These are phyloP conservation scores for Neotragus pygmaeus DNA, from an alignment of 2,113 vertebrate species.

Conservation along the genomic window DNA sequence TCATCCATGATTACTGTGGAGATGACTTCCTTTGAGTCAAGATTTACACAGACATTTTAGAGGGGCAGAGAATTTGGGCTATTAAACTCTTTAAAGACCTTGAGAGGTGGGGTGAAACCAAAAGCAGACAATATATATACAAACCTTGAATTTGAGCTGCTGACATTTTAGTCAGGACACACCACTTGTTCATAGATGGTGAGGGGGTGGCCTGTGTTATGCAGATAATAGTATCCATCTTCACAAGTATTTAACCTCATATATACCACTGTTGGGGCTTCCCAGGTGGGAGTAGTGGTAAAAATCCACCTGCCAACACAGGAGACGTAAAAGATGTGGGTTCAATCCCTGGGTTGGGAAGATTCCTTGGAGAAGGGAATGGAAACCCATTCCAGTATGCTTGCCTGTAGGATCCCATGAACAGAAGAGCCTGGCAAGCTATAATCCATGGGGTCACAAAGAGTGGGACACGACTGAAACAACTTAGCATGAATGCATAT, in stretches of 20 bases:
- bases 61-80: not conserved
- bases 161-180: not conserved
- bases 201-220: too few species aligned
- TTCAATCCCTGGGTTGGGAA: not conserved
- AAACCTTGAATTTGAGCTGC: not conserved
- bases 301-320: not conserved
- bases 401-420: not conserved
- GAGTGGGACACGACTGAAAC: not conserved
- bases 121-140: not conserved
- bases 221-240: not conserved
- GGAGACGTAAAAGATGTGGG: not conserved
- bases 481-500: not conserved
- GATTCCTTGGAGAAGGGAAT: not conserved
- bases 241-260: not conserved
- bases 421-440: not conserved
- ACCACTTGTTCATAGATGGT: too few species aligned
- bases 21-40: not conserved
- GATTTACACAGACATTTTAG: not conserved
- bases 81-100: not conserved
- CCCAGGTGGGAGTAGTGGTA: not conserved
- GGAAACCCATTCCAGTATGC: not conserved
- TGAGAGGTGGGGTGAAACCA: not conserved
- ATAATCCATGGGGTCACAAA: not conserved
- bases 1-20: slow-evolving; percentile 18
- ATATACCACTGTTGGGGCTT: not conserved